Percentiles rank a stretch among this genome's conserved stretches.
Evolutionary conservation across 2,113 vertebrate genomes (phyloP).

Genomic region (Chloroceryle aenea): DNA sequence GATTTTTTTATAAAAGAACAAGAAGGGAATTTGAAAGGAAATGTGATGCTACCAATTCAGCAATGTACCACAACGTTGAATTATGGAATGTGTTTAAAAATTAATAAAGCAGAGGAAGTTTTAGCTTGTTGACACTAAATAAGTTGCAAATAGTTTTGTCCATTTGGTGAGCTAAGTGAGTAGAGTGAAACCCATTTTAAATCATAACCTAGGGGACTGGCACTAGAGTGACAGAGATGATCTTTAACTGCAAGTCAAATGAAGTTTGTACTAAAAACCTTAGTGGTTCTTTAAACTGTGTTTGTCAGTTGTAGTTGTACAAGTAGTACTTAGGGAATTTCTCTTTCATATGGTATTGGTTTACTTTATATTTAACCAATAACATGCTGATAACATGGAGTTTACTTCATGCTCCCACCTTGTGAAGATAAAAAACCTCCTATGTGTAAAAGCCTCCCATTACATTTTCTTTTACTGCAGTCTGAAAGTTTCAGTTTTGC

Average conservation of each 20-base stretch:
- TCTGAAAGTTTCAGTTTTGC: neutral
- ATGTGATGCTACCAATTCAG: neutral
- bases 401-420: neutral
- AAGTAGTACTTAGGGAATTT: neutral
- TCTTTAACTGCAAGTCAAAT: neutral
- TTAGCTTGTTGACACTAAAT: slow-evolving; percentile 2
- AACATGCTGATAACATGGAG: neutral
- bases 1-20: neutral
- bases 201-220: neutral
- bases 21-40: slow-evolving; percentile 3
- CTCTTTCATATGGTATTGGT: slow-evolving; percentile 6
- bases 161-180: slow-evolving; percentile 60
- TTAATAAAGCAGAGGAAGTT: slow-evolving; percentile 28
- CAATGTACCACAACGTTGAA: neutral
- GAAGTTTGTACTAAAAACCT: neutral
- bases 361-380: slow-evolving; percentile 53
- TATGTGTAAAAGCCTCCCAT: neutral
- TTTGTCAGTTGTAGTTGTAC: neutral
- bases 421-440: neutral
- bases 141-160: slow-evolving; percentile 30
- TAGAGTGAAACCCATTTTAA: neutral
- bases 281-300: neutral
- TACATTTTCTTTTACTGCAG: neutral
- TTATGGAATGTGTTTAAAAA: slow-evolving; percentile 37
- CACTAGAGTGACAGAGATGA: neutral